Percentiles rank a stretch among this genome's conserved stretches.
These are phyloP conservation scores for Chaetodon trifasciatus DNA, from an alignment of 2,797 vertebrate genomes.

Conservation along the genomic window DNA sequence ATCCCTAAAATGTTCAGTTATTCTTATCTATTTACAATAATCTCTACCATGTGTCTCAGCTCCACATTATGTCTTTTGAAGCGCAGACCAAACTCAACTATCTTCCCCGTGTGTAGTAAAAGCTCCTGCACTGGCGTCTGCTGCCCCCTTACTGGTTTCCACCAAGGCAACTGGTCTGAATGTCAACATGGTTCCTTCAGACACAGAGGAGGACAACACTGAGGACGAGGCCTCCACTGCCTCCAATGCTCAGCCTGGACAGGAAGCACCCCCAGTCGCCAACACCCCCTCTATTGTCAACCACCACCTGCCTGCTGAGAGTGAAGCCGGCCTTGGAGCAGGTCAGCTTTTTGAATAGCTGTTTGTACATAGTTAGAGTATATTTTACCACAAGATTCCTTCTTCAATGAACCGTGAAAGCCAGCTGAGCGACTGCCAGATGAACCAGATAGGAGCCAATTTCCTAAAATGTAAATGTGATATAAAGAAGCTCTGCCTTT, in stretches of 20 bases:
- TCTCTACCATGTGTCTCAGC: neutral
- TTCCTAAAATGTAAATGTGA: slow-evolving; percentile 57
- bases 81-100: neutral
- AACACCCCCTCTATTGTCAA: slow-evolving; percentile 46
- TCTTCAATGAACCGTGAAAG: neutral
- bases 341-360: slow-evolving; percentile 26
- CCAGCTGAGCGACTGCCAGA: neutral
- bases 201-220: slow-evolving; percentile 64
- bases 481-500: neutral
- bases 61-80: neutral
- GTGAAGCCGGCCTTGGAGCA: slow-evolving; percentile 12
- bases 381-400: neutral
- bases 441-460: slow-evolving; percentile 7
- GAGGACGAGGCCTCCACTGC: slow-evolving; percentile 73
- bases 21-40: neutral
- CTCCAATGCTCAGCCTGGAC: slow-evolving; percentile 30
- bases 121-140: slow-evolving; percentile 49
- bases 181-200: slow-evolving; percentile 58
- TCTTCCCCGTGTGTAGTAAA: slow-evolving; percentile 51
- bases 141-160: slow-evolving; percentile 56
- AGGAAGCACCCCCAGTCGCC: slow-evolving; percentile 31
- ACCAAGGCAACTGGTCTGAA: slow-evolving; percentile 49
- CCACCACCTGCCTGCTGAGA: slow-evolving; percentile 11
- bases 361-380: neutral
- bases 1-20: no score